Evolutionary conservation across 2,888 invertebrate species (phyloP), one percentile per base, ranked within the genome.

Genomic region (Pediacus dermestoides): DNA sequence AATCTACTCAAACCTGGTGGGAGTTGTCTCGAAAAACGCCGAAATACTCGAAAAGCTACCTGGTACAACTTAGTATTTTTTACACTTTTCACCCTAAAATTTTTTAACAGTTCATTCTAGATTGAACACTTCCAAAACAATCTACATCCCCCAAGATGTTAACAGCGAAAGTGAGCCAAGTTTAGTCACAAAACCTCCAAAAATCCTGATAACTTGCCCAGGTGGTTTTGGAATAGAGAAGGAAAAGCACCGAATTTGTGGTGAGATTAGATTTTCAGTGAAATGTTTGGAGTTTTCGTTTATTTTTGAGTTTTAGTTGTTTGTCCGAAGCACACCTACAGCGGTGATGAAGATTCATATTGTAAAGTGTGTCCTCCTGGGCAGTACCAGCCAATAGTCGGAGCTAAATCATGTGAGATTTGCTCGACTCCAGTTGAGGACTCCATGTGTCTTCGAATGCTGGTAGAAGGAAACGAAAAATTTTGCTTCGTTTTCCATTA

Each of bases 371-470:
- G 70, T 45, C 68, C 68, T 2, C 42, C 47, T 14, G 64, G 63
- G 6, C 60, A 67, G 30, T 70, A 66, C 42, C 70, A 70, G 46
- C 65, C 65, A 1, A 48, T 51, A n/a, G 49, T 56, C 10, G 70
- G 67, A 7, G 64, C 68, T 3, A 61, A 57, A 45, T 55, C 58
- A 7, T 70, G 70, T 43, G 34, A 65, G 2, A 44, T 52, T 2
- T 70, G 70, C 48, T 52, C 54, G 2, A 63, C 66, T 2, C 65
- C 64, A 2, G 55, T 70, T 9, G 65, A 69, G 42, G 65, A 70
- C 48, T 38, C 55, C 7, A 58, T 59, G 36, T 69, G 68, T 41
- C 45, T 67, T 11, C 57, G 60, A 27, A 57, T 60, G 51, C 37
- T 61, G 42, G 64, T 64, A 51, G 53, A 50, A 8, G n/a, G n/a